phyloP scores from a whole-genome alignment of 2,797 vertebrate genomes.

The Hippocampus kuda region DNA sequence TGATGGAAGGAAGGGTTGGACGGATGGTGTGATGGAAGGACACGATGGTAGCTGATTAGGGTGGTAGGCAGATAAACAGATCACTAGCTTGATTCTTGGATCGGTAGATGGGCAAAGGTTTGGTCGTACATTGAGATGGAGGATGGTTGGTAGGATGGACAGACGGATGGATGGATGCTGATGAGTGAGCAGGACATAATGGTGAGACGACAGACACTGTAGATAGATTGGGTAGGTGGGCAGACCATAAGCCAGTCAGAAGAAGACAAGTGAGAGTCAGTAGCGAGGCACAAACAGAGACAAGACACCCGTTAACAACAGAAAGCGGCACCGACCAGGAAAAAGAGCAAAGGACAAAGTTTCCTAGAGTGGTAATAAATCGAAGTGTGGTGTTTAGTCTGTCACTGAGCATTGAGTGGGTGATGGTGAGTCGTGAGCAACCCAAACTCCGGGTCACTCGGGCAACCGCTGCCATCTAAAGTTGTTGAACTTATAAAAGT shows the following conservation, averaged over 20 bases:
- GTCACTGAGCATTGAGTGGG: slow-evolving; percentile 24
- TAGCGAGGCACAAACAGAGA: background rate
- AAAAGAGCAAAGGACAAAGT: background rate
- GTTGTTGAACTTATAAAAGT: slow-evolving; percentile 40
- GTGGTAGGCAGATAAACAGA: background rate
- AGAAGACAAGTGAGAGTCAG: background rate
- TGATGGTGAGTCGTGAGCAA: background rate
- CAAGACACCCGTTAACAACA: background rate
- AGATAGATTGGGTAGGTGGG: background rate
- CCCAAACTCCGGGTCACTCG: slow-evolving; percentile 39
- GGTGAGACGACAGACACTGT: background rate
- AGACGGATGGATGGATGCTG: background rate
- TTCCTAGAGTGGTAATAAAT: background rate
- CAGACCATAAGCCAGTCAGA: background rate
- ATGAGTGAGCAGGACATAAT: background rate
- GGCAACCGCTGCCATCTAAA: slow-evolving; percentile 37
- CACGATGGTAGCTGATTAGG: background rate
- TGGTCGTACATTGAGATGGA: too few species aligned
- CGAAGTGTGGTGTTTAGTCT: slow-evolving; percentile 21
- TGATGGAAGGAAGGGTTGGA: too few species aligned
- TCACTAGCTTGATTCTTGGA: too few species aligned
- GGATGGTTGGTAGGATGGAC: too few species aligned
- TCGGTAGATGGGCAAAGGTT: too few species aligned
- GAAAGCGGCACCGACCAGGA: background rate
- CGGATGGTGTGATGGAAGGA: too few species aligned